Evolutionary conservation across 2,113 vertebrate species (phyloP).

Genomic region (Pangasianodon gigas): DNA sequence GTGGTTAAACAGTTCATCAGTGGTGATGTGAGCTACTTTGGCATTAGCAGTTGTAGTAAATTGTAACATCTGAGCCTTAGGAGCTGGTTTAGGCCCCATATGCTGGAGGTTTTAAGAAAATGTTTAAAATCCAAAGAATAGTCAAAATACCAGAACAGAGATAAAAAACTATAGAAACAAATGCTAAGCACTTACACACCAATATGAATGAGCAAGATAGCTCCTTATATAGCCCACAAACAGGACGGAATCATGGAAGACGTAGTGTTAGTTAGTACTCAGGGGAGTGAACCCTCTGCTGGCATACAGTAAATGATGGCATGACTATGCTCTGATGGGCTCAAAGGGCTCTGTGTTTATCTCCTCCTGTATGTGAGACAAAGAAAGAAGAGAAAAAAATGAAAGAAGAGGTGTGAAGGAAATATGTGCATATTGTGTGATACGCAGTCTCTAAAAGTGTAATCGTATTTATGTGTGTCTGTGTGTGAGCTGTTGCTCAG

Average conservation of each 20-base stretch:
- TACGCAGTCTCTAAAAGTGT: slow-evolving; percentile 2
- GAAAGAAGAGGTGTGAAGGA: background rate
- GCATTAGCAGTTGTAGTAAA: too few relatives aligned
- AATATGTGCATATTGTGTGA: background rate
- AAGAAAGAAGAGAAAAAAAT: background rate
- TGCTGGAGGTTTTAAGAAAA: too few relatives aligned
- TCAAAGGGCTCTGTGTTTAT: background rate
- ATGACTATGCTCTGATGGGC: background rate
- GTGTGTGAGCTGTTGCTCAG: slow-evolving; percentile 30
- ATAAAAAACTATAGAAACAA: background rate
- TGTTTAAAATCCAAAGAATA: too few relatives aligned
- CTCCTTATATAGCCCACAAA: background rate
- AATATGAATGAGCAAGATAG: background rate
- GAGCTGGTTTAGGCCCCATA: too few relatives aligned
- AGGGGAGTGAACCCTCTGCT: background rate
- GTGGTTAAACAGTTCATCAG: too few relatives aligned
- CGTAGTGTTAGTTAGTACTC: background rate
- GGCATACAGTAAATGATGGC: background rate
- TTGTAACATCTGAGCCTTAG: too few relatives aligned
- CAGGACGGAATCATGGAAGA: background rate
- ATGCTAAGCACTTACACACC: background rate
- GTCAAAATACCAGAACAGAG: too few relatives aligned
- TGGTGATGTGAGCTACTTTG: too few relatives aligned
- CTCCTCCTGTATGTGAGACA: slow-evolving; percentile 5
- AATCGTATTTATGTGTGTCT: background rate